These are phyloP conservation scores for Ichneumoninae sp. DNA, from an alignment of 2,888 invertebrate genomes.

Conservation along the genomic window DNA sequence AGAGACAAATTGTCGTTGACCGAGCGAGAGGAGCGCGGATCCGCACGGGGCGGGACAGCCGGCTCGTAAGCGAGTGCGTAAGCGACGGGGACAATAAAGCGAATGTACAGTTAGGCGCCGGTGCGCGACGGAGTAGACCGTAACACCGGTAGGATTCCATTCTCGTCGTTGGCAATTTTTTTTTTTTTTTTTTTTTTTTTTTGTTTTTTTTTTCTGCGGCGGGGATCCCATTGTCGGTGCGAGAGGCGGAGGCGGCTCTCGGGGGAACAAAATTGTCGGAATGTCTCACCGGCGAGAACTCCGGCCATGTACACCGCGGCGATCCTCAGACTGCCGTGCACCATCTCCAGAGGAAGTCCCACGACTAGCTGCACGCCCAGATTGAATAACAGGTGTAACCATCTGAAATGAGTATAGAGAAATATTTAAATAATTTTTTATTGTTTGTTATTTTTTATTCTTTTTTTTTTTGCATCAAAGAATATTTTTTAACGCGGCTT, in stretches of 20 bases:
- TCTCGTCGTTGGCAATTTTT: neutral
- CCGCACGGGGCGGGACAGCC: too few relatives aligned
- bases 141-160: conserved; percentile 4
- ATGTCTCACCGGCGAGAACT: conserved; percentile 91
- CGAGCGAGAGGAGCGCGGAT: neutral
- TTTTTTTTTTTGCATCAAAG: neutral
- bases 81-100: conserved; percentile 26
- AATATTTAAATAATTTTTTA: neutral
- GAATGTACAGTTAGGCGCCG: conserved; percentile 30
- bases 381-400: conserved; percentile 98
- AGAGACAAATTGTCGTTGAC: neutral
- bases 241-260: neutral
- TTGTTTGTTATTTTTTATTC: neutral
- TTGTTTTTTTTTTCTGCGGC: neutral
- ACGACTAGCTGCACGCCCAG: conserved; percentile 96
- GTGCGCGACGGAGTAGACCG: conserved; percentile 10
- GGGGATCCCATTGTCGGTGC: neutral
- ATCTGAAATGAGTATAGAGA: conserved; percentile 85
- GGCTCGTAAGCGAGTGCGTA: conserved; percentile 12
- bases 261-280: conserved; percentile 5
- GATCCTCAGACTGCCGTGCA: conserved; percentile 95
- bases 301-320: conserved; percentile 96
- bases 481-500: neutral
- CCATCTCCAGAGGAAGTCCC: conserved; percentile 97
- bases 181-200: neutral